Evolutionary conservation across 2,888 invertebrate species (phyloP).

Genomic region (Cheilosia impressa): DNA sequence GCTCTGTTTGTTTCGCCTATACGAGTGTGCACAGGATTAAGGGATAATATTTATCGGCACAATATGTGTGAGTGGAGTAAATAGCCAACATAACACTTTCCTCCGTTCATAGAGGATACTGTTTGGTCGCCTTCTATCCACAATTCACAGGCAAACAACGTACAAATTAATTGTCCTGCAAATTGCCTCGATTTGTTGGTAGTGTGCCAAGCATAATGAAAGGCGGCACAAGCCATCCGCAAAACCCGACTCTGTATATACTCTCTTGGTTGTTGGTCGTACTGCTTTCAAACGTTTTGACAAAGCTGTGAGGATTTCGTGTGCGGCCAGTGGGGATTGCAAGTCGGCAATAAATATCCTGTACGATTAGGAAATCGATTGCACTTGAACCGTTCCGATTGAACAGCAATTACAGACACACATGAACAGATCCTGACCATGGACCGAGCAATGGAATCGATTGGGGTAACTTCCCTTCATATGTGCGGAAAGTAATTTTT

Average conservation of each 20-base stretch:
- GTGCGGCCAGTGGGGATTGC: background rate
- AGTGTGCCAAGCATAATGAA: conserved; percentile 69
- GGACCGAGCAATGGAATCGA: conserved; percentile 29
- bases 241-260: background rate
- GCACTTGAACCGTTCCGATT: conserved; percentile 55
- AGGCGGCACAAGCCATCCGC: conserved; percentile 34
- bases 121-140: conserved; percentile 25
- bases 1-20: conserved; percentile 16
- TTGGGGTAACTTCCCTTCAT: background rate
- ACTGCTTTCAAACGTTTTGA: conserved; percentile 57
- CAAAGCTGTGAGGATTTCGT: conserved; percentile 32
- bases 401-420: conserved; percentile 51
- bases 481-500: background rate
- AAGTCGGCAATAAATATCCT: conserved; percentile 40
- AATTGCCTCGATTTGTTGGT: conserved; percentile 72
- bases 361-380: conserved; percentile 67
- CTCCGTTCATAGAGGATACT: conserved; percentile 22
- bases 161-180: conserved; percentile 69
- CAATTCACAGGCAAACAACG: conserved; percentile 66
- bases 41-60: conserved; percentile 61
- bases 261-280: conserved; percentile 24
- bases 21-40: conserved; percentile 51
- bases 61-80: conserved; percentile 59
- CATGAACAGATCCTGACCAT: conserved; percentile 36
- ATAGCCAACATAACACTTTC: conserved; percentile 64